phyloP scores from a whole-genome alignment of 2,113 vertebrate genomes.

The Ovibos moschatus region DNA sequence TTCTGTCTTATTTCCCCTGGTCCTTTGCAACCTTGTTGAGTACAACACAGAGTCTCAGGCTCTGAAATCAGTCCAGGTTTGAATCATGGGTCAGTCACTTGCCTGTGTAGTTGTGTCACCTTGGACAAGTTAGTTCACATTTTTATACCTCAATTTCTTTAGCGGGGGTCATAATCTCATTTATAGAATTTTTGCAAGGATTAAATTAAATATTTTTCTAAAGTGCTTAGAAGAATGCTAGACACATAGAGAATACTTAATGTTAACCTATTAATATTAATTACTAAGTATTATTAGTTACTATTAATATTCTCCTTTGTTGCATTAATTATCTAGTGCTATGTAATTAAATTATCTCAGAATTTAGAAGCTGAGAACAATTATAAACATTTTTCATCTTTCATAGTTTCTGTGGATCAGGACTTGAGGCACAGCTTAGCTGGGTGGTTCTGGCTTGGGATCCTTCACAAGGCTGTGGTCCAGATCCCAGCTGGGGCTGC shows the following conservation, averaged over 20 bases:
- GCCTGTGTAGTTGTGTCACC: background rate
- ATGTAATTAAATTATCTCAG: background rate
- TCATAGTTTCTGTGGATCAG: background rate
- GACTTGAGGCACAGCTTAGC: background rate
- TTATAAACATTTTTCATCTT: background rate
- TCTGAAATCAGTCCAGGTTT: background rate
- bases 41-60: background rate
- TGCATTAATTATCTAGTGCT: background rate
- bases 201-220: background rate
- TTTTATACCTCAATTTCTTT: background rate
- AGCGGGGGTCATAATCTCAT: background rate
- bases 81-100: background rate
- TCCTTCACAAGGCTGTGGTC: background rate
- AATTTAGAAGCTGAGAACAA: background rate
- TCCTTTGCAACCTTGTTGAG: background rate
- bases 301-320: background rate
- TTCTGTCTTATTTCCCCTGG: background rate
- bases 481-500: background rate
- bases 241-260: background rate
- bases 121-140: background rate
- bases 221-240: background rate
- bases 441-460: background rate
- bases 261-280: background rate
- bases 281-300: background rate
- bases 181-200: background rate